phyloP scores from a whole-genome alignment of 2,797 vertebrate genomes.

The Heliangelus exortis region DNA sequence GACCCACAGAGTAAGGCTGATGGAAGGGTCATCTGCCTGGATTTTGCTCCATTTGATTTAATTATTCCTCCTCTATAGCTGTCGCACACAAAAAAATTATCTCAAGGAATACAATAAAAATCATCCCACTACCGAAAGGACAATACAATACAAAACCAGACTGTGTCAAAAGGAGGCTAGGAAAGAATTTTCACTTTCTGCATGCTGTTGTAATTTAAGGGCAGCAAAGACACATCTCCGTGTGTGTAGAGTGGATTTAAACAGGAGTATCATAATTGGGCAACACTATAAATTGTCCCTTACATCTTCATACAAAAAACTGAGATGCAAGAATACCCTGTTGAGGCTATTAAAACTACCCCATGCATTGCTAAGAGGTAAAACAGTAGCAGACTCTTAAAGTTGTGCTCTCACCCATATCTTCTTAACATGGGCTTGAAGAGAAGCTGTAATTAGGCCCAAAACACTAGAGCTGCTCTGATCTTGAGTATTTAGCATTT shows the following conservation, averaged over 20 bases:
- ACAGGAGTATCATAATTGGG: not conserved
- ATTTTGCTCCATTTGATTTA: slow-evolving; percentile 15
- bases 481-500: not conserved
- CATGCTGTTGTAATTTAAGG: not conserved
- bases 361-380: not conserved
- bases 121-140: not conserved
- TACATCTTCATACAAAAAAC: not conserved
- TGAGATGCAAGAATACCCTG: not conserved
- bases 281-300: not conserved
- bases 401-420: not conserved
- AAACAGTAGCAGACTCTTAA: not conserved
- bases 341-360: not conserved
- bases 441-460: not conserved
- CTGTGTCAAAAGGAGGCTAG: not conserved
- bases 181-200: not conserved
- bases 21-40: not conserved
- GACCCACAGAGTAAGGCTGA: not conserved
- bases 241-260: not conserved
- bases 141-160: not conserved
- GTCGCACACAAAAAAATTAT: not conserved
- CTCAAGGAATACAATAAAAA: not conserved
- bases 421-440: not conserved
- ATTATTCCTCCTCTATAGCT: not conserved
- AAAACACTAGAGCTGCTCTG: not conserved
- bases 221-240: not conserved